Evolutionary conservation across 2,113 vertebrate genomes (phyloP), one percentile per base, ranked within the genome.

Genomic region (Cheilinus undulatus): DNA sequence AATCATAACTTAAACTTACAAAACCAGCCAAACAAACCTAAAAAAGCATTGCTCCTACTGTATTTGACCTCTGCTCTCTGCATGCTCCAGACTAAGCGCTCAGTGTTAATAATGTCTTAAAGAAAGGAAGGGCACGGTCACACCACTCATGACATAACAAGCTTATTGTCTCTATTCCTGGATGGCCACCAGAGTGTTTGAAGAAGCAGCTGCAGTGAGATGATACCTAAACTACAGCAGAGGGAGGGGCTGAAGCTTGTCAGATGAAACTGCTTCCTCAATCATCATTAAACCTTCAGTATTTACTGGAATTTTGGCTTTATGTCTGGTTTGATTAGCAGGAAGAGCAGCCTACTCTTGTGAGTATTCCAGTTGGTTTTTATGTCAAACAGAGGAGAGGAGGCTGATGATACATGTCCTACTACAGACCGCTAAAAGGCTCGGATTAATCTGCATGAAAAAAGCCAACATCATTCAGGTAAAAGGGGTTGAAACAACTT

Each of bases 101-200:
- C 9, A 28, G 45, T 45, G 27, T 46, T 17, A 9, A 24, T 5
- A 8, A 17, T 3, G 32, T 15, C 17, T 22, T 43, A 20, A 42
- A 60, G 58, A 36, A n/a, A 53, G 43, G 42, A 34, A 67, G 2
- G 17, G 14, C 28, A 20, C 40, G 6, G 66, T 42, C 50, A 62
- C 52, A 72, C 28, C 38, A 20, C 15, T 36, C 38, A 36, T 86
- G 83, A 64, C 64, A 73, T 68, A 86, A 90, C 24, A 28, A 65
- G 76, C 73, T 88, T 84, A 87, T 20, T 10, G 28, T 11, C 52
- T 57, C 75, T 86, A 80, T 81, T 86, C 68, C 49, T 83, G 68
- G 73, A 69, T 1, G 17, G 4, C 50, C 38, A 32, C 3, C 43
- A 61, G 58, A 22, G 27, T 38, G 3, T 54, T 71, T 43, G 8